Evolutionary conservation across 2,113 vertebrate genomes (phyloP).

Genomic region (Myiozetetes cayanensis): DNA sequence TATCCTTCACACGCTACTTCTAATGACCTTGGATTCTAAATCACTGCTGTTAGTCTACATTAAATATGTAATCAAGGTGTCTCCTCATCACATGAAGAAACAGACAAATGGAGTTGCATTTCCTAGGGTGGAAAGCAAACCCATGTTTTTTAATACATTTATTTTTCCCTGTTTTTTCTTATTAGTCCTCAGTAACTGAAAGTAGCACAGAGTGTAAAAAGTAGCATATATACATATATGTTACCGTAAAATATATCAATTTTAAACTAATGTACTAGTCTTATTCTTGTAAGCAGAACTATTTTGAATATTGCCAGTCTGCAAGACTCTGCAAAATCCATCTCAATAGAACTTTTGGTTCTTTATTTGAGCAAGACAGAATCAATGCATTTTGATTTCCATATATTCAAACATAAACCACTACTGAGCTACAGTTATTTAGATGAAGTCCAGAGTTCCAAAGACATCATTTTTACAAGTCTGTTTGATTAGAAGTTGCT

Average conservation of each 20-base stretch:
- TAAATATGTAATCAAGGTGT: slow-evolving; percentile 72
- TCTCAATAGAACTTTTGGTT: neutral
- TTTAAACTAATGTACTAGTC: slow-evolving; percentile 41
- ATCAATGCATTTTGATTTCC: neutral
- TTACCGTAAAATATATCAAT: slow-evolving; percentile 41
- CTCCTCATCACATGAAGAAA: slow-evolving; percentile 55
- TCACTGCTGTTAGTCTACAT: slow-evolving; percentile 57
- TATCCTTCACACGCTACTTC: slow-evolving; percentile 51
- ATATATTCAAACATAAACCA: neutral
- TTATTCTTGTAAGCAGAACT: neutral
- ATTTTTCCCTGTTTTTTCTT: slow-evolving; percentile 32
- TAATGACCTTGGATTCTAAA: slow-evolving; percentile 72
- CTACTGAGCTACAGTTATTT: neutral
- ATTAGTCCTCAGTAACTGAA: slow-evolving; percentile 44
- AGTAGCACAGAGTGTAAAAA: slow-evolving; percentile 56
- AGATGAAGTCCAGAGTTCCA: neutral
- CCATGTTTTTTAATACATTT: slow-evolving; percentile 38
- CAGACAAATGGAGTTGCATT: slow-evolving; percentile 45
- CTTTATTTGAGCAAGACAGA: neutral
- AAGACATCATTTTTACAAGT: neutral
- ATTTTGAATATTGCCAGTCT: neutral
- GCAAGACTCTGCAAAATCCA: neutral
- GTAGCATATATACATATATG: neutral
- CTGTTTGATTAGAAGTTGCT: neutral
- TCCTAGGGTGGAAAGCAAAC: slow-evolving; percentile 54